Evolutionary conservation across 2,113 vertebrate genomes (phyloP).

Genomic region (Calypte anna): DNA sequence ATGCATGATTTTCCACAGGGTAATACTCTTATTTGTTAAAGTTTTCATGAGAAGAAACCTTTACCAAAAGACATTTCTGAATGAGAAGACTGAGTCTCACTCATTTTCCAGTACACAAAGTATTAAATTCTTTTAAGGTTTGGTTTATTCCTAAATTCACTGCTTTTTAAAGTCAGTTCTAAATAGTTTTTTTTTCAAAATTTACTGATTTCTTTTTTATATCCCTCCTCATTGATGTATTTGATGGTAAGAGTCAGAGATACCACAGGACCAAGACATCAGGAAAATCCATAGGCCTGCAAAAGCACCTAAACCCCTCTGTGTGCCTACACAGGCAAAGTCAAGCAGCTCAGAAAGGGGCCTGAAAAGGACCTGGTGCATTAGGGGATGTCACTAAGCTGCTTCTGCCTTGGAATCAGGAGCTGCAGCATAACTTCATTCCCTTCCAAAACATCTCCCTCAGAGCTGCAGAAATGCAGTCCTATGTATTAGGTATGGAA

Average conservation of each 20-base stretch:
- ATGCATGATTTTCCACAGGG: background rate
- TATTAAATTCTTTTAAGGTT: background rate
- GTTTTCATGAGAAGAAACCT: background rate
- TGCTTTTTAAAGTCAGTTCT: background rate
- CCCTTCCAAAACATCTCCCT: background rate
- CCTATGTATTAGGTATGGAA: rapidly evolving
- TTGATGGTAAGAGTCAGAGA: background rate
- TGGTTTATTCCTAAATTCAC: background rate
- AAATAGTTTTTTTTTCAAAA: background rate
- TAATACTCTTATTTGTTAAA: background rate
- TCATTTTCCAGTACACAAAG: background rate
- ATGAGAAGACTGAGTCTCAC: background rate
- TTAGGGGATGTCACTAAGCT: rapidly evolving
- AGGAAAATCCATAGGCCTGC: background rate
- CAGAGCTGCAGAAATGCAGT: background rate
- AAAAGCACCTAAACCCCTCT: background rate
- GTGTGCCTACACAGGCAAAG: background rate
- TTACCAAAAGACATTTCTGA: background rate
- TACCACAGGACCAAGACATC: background rate
- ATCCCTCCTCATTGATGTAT: background rate
- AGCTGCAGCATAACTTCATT: background rate
- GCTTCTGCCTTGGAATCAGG: background rate
- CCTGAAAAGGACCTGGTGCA: background rate
- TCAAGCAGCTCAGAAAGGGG: background rate
- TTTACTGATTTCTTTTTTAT: background rate